phyloP scores from a whole-genome alignment of 2,113 vertebrate genomes.

The Gopherus evgoodei region DNA sequence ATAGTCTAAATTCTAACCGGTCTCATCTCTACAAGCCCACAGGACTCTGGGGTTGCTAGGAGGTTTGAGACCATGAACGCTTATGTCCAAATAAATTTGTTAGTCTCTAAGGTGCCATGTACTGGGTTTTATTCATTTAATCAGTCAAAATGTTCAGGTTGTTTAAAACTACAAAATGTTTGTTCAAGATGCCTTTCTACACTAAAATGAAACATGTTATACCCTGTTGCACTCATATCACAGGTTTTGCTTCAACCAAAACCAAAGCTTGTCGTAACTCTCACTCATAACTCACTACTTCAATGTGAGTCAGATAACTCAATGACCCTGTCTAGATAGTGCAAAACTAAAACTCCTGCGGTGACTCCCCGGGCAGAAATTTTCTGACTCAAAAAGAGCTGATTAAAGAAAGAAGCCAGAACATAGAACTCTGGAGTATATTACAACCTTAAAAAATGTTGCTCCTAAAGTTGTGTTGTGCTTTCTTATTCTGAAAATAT shows the following conservation, averaged over 20 bases:
- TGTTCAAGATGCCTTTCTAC: background rate
- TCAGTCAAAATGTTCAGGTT: background rate
- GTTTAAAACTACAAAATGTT: background rate
- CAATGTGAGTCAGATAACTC: background rate
- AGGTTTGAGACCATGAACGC: no score
- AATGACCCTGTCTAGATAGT: background rate
- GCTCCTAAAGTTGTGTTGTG: background rate
- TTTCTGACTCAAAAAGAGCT: background rate
- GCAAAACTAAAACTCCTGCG: background rate
- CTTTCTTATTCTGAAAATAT: background rate
- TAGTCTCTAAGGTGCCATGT: background rate
- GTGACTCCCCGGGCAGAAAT: background rate
- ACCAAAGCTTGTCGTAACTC: background rate
- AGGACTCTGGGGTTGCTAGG: background rate
- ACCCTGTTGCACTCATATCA: background rate
- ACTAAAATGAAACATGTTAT: background rate
- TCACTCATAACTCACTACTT: background rate
- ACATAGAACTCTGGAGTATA: background rate
- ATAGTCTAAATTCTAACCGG: background rate
- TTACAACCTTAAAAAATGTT: background rate
- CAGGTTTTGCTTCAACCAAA: background rate
- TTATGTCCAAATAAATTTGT: no score
- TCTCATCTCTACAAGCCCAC: background rate
- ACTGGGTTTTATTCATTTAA: background rate
- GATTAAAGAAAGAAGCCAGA: background rate